A percentile compares a stretch with the other conserved stretches of the same genome.
These are phyloP conservation scores for Diplosoma virens DNA, from an alignment of 23 tunicate species.

Conservation along the genomic window DNA sequence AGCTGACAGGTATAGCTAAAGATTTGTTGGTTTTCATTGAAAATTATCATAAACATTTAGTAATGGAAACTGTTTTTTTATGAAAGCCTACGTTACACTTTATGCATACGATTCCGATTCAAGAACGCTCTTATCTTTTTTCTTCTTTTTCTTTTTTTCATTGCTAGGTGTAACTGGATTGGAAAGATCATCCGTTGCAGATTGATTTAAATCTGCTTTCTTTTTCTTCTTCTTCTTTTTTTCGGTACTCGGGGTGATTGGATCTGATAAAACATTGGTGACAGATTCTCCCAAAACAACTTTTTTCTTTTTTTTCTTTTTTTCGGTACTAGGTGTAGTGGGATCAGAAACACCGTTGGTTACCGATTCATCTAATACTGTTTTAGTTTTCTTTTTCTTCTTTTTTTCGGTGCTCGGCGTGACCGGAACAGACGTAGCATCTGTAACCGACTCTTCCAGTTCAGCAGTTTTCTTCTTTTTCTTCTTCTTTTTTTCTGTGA, in stretches of 20 bases:
- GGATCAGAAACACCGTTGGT: neutral
- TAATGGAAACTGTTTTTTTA: too few relatives aligned
- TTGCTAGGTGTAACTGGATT: neutral
- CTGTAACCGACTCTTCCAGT: neutral
- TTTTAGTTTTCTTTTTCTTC: conserved; percentile 46
- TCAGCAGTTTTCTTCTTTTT: conserved; percentile 40
- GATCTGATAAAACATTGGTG: neutral
- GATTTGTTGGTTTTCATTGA: too few relatives aligned
- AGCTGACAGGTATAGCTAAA: too few relatives aligned
- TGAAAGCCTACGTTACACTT: too few relatives aligned
- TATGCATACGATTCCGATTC: too few relatives aligned
- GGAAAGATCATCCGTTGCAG: neutral
- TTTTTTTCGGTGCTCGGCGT: conserved; percentile 69
- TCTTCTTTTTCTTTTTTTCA: conserved; percentile 34
- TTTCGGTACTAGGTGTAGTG: neutral
- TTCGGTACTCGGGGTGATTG: conserved; percentile 47
- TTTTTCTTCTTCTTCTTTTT: conserved; percentile 73
- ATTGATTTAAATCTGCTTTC: neutral
- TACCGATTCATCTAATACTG: neutral
- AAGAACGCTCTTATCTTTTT: too few relatives aligned
- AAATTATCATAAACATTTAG: too few relatives aligned
- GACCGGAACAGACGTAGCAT: neutral
- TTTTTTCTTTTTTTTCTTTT: conserved; percentile 35
- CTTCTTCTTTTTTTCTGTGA: conserved; percentile 25
- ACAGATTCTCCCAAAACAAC: neutral